Conservation (phyloP, 2,888 invertebrate species). For the Cremastinae sp. region DNA sequence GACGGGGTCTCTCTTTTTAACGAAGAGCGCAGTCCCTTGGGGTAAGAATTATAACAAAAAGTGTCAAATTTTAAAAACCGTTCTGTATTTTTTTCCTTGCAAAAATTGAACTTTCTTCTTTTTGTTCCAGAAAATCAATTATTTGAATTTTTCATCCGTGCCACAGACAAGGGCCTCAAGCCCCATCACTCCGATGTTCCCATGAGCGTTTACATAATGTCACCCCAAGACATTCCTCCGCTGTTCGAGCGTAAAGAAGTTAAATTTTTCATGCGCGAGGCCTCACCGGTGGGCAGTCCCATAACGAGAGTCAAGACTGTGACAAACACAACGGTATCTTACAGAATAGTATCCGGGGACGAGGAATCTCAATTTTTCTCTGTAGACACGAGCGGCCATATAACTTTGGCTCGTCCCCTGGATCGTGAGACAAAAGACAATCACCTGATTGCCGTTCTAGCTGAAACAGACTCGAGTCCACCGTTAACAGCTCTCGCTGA, state of each 20-base stretch:
- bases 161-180: conserved; percentile 89
- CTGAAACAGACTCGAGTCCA: conserved; percentile 87
- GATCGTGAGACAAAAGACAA: conserved; percentile 88
- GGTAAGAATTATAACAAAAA: conserved; percentile 70
- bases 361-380: conserved; percentile 85
- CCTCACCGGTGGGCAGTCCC: conserved; percentile 85
- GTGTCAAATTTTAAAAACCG: conserved; percentile 11
- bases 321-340: conserved; percentile 84
- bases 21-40: conserved; percentile 83
- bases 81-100: not conserved
- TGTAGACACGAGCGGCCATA: conserved; percentile 87
- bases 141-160: conserved; percentile 94
- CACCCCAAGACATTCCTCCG: conserved; percentile 86
- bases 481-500: conserved; percentile 86
- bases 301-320: conserved; percentile 86
- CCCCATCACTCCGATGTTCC: conserved; percentile 91
- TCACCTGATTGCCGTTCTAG: conserved; percentile 87
- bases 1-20: conserved; percentile 88
- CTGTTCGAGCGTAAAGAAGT: conserved; percentile 87
- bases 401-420: conserved; percentile 87
- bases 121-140: conserved; percentile 86
- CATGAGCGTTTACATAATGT: conserved; percentile 89
- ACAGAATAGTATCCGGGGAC: conserved; percentile 84
- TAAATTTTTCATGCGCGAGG: conserved; percentile 91
- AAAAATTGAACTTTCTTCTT: not conserved